phyloP scores from a whole-genome alignment of 2,113 vertebrate genomes.

The Percina caprodes region DNA sequence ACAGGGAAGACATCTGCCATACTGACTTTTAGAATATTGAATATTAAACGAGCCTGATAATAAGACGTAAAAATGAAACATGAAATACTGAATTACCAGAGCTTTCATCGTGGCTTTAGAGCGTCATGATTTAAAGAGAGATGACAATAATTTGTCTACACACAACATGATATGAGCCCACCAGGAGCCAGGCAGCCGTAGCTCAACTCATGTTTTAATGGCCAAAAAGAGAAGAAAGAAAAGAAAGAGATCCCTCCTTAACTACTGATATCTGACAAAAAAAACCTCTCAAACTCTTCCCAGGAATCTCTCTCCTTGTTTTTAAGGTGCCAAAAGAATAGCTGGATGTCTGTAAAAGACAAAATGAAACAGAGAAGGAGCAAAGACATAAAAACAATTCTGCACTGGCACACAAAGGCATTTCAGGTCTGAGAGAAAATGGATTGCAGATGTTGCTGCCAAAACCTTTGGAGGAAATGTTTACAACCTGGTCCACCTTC shows the following conservation, averaged over 20 bases:
- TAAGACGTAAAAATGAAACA: background rate
- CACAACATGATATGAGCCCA: slow-evolving; percentile 13
- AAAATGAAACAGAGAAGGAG: slow-evolving; percentile 20
- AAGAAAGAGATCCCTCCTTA: slow-evolving; percentile 29
- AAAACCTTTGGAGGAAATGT: slow-evolving; percentile 67
- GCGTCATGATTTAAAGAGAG: slow-evolving; percentile 37
- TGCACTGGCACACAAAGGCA: slow-evolving; percentile 63
- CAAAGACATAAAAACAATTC: slow-evolving; percentile 21
- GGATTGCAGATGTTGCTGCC: slow-evolving; percentile 71
- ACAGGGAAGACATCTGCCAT: background rate
- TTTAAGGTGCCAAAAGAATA: slow-evolving; percentile 47
- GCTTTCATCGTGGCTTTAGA: slow-evolving; percentile 40
- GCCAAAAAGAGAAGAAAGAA: slow-evolving; percentile 17
- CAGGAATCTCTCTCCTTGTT: slow-evolving; percentile 23
- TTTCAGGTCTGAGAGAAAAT: slow-evolving; percentile 70
- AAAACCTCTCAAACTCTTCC: slow-evolving; percentile 39
- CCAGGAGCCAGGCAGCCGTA: slow-evolving; percentile 25
- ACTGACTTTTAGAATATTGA: background rate
- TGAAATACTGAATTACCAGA: background rate
- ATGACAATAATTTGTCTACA: slow-evolving; percentile 22
- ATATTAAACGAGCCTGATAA: background rate
- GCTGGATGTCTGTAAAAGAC: slow-evolving; percentile 20
- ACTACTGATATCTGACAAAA: slow-evolving; percentile 39
- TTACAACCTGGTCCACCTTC: slow-evolving; percentile 71
- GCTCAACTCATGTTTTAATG: slow-evolving; percentile 38